Evolutionary conservation across 2,797 vertebrate genomes (phyloP), one percentile per base, ranked within the genome.

Genomic region (Danio jaintianensis): DNA sequence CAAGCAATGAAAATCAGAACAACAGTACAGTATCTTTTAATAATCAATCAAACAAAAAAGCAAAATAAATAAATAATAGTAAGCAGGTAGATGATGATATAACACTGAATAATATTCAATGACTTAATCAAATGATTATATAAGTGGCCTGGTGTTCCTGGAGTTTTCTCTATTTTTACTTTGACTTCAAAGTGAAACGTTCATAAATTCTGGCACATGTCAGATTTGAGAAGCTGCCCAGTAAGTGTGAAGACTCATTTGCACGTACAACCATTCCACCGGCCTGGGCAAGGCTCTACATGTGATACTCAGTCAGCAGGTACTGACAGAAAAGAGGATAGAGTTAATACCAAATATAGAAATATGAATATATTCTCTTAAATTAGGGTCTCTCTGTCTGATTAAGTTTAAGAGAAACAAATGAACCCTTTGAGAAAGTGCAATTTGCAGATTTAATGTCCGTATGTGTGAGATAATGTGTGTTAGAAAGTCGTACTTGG

Each of bases 401-500:
- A 62, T 50, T 40, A 12, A 4, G n/a, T 78, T 69, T 20, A 20
- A 38, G 50, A 4, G 16, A 53, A 47, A 59, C 45, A 29, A 78
- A 45, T 22, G 43, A 22, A 45, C 12, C 7, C 7, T 29, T 40
- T 38, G 8, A 36, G 13, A 67, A 10, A 48, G 13, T 48, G 9
- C 6, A 45, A 38, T 43, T 64, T 45, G 16, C 13, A 16, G 36
- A 53, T 18, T 52, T 45, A 22, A 2, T 74, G 8, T 67, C 38
- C 63, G 38, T 74, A 2, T 50, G 38, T 48, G n/a, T 13, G 36
- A 40, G 45, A 56, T 71, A 13, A 38, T n/a, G 66, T 6, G 38
- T 78, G 67, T 20, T 70, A 73, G 40, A 52, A 50, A 73, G 40
- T 29, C 92, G 92, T 92, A 95, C 94, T 90, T 89, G 93, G 93